Base-by-base conservation (phyloP, 2,113 vertebrate genomes). In the Catharus bicknelli region DNA sequence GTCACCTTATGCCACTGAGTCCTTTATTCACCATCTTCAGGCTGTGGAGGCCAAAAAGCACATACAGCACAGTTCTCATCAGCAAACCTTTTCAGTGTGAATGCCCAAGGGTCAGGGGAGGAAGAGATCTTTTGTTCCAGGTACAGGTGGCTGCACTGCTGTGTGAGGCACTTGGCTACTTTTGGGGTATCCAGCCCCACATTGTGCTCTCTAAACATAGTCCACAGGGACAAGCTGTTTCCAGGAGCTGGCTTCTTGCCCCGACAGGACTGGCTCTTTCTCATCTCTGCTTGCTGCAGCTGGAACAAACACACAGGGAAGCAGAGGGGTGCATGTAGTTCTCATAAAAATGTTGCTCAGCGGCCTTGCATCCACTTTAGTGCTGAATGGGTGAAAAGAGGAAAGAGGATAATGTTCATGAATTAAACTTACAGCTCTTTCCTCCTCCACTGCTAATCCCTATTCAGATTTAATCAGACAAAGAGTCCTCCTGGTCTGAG, bases 401-500 rank as follows among this genome's bases (percentile, higher is more conserved):
- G 17, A 94, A 91, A 95, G 90, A 85, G 78, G 90, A 95, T 91
- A 85, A 95, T 42, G 43, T 58, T 58, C 16, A 45, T 80, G 82
- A 94, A 94, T 91, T 91, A 90, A 90, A 87, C 50, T 58, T 79
- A 43, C 72, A 92, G 47, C 26, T 42, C 58, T 85, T 94, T 85
- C 70, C 85, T 90, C 82, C 50, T 87, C 87, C 2, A 20, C 86
- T 72, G 42, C 91, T 95, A 95, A 95, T 95, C 93, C 74, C 54
- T 10, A 80, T 87, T 90, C 82, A 94, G 87, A 91, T 93, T 95
- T 94, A 95, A 96, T 94, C 87, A 91, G 70, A 66, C 34, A 68
- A 64, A 92, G 74, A 79, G 62, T 86, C 53, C 47, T 81, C 19
- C 9, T 2, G 1, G 77, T 42, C 70, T 72, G 84, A 86, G 53